phyloP scores from a whole-genome alignment of 2,113 vertebrate species.

The Xiphophorus maculatus region DNA sequence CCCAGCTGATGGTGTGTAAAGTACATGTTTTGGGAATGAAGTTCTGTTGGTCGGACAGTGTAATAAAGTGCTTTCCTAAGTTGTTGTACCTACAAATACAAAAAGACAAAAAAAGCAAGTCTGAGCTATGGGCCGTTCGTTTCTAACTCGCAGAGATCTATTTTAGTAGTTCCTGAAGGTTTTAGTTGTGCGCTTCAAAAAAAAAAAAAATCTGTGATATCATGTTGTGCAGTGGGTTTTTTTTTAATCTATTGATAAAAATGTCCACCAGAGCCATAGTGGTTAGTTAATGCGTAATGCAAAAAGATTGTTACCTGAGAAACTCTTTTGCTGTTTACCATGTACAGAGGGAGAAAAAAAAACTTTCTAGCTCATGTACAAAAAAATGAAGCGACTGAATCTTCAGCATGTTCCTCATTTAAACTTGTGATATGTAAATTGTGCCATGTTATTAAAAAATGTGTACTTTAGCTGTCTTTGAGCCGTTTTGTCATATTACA shows the following conservation, averaged over 20 bases:
- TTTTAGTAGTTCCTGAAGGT: constrained; percentile 99
- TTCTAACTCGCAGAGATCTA: constrained; percentile 99
- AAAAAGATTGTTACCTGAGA: constrained; percentile 95
- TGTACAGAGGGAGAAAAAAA: constrained; percentile 87
- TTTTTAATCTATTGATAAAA: constrained; percentile 79
- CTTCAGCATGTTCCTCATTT: constrained; percentile 99
- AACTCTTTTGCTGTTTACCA: constrained; percentile 94
- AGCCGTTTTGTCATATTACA: constrained; percentile 10
- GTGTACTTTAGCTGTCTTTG: constrained; percentile 86
- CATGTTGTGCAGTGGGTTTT: constrained; percentile 92
- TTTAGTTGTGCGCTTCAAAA: constrained; percentile 96
- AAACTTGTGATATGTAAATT: constrained; percentile 99
- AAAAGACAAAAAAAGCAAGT: constrained; percentile 78
- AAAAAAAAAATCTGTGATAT: constrained; percentile 88
- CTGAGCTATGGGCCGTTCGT: constrained; percentile 87
- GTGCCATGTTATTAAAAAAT: constrained; percentile 99
- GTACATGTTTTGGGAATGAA: constrained; percentile 87
- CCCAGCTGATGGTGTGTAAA: constrained; percentile 90
- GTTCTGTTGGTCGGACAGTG: constrained; percentile 92
- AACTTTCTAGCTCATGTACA: constrained; percentile 96
- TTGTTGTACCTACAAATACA: constrained; percentile 85
- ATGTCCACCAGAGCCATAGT: constrained; percentile 95
- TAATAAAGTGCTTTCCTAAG: constrained; percentile 94
- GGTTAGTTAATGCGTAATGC: constrained; percentile 95
- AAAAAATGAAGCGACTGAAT: constrained; percentile 91